Evolutionary conservation across 2,888 invertebrate genomes (phyloP).

Genomic region (Euzophera pinguis): DNA sequence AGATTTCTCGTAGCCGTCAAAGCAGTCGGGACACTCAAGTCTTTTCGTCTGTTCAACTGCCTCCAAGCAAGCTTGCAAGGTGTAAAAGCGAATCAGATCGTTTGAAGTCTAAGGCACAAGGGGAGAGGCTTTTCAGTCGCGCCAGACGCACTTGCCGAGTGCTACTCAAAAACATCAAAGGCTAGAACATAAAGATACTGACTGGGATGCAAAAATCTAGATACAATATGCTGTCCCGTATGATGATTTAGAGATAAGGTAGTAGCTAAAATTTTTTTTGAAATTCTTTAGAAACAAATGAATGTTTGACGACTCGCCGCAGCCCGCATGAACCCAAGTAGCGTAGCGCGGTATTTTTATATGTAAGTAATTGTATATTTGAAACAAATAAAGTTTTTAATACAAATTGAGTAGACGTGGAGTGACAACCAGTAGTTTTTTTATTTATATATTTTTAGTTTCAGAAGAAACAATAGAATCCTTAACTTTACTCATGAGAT

Average conservation of each 20-base stretch:
- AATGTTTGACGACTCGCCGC: too few relatives aligned
- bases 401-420: too few relatives aligned
- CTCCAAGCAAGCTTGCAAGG: constrained; percentile 48
- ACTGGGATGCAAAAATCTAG: constrained; percentile 15
- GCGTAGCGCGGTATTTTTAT: too few relatives aligned
- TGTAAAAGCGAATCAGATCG: constrained; percentile 57
- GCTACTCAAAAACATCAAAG: constrained; percentile 57
- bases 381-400: too few relatives aligned
- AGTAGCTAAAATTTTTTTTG: background rate
- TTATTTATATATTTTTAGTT: too few relatives aligned
- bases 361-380: too few relatives aligned
- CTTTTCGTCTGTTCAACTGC: constrained; percentile 22
- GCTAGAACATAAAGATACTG: constrained; percentile 22
- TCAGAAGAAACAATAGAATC: too few relatives aligned
- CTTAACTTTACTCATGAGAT: too few relatives aligned
- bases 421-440: too few relatives aligned
- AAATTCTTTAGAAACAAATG: too few relatives aligned
- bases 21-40: constrained; percentile 9
- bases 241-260: background rate
- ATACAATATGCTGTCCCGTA: constrained; percentile 2
- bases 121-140: constrained; percentile 39
- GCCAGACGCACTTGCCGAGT: constrained; percentile 49
- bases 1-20: constrained; percentile 17
- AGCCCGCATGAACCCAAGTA: too few relatives aligned
- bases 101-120: constrained; percentile 48